Evolutionary conservation across 2,113 vertebrate species (phyloP).

Genomic region (Hiodon alosoides): DNA sequence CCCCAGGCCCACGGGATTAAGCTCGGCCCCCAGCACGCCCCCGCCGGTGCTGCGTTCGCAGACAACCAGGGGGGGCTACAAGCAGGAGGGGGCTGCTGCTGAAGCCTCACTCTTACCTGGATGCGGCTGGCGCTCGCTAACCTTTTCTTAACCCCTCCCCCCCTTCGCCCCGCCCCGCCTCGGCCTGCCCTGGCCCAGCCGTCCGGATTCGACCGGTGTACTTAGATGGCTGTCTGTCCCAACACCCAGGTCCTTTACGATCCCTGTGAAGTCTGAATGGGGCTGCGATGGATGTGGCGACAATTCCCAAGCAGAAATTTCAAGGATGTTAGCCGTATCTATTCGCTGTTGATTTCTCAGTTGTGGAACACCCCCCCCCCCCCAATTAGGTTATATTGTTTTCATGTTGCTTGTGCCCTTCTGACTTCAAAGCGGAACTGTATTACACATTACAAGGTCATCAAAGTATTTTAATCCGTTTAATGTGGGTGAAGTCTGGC

Average conservation of each 20-base stretch:
- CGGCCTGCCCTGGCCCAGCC: slow-evolving; percentile 49
- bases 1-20: slow-evolving; percentile 95
- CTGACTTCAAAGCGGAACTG: slow-evolving; percentile 77
- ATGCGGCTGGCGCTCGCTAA: slow-evolving; percentile 59
- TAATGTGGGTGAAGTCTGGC: slow-evolving; percentile 67
- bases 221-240: slow-evolving; percentile 69
- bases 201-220: slow-evolving; percentile 64
- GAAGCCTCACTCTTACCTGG: slow-evolving; percentile 53
- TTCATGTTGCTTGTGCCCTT: slow-evolving; percentile 59
- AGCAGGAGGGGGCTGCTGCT: slow-evolving; percentile 96
- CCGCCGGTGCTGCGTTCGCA: slow-evolving; percentile 82
- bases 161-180: slow-evolving; percentile 32
- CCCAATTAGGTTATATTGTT: slow-evolving; percentile 42
- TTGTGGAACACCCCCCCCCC: slow-evolving; percentile 35
- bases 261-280: slow-evolving; percentile 39
- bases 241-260: slow-evolving; percentile 34
- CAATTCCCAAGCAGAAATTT: slow-evolving; percentile 39
- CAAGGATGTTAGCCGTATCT: not conserved
- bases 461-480: slow-evolving; percentile 82
- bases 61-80: slow-evolving; percentile 93
- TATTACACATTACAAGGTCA: slow-evolving; percentile 95
- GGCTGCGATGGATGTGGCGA: not conserved
- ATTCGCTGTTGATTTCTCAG: slow-evolving; percentile 43
- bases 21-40: slow-evolving; percentile 95
- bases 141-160: slow-evolving; percentile 68